These are phyloP conservation scores for Chascanopsetta lugubris DNA, from an alignment of 2,113 vertebrate genomes.

Conservation along the genomic window DNA sequence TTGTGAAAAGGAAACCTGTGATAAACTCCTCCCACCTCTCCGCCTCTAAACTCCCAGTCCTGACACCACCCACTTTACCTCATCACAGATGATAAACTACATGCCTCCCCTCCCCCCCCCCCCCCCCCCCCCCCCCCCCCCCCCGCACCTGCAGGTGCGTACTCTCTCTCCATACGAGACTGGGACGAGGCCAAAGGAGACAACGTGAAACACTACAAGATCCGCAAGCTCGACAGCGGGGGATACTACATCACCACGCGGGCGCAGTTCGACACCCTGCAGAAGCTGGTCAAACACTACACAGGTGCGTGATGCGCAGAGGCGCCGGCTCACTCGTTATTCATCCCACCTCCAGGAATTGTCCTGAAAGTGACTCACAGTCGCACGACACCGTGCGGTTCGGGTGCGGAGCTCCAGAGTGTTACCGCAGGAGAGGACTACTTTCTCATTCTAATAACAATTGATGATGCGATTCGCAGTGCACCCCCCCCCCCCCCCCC, in stretches of 20 bases:
- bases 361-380: conserved; percentile 32
- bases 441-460: conserved; percentile 49
- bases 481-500: conserved; percentile 1
- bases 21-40: too few species aligned
- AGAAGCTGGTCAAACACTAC: conserved; percentile 97
- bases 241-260: conserved; percentile 99
- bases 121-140: too few species aligned
- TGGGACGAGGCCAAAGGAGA: conserved; percentile 97
- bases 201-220: conserved; percentile 99
- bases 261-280: conserved; percentile 95
- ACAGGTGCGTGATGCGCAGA: conserved; percentile 80
- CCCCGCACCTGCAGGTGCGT: too few species aligned
- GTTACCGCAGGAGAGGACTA: conserved; percentile 44
- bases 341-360: conserved; percentile 27
- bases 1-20: too few species aligned
- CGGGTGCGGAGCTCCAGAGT: background rate
- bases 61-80: too few species aligned
- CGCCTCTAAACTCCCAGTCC: background rate
- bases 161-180: conserved; percentile 96
- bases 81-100: conserved; percentile 9
- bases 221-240: conserved; percentile 97
- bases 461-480: conserved; percentile 37
- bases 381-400: conserved; percentile 4
- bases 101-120: background rate
- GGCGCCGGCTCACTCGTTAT: conserved; percentile 12